Conservation (phyloP, 2,888 invertebrate species). For the Entomobrya proxima region DNA sequence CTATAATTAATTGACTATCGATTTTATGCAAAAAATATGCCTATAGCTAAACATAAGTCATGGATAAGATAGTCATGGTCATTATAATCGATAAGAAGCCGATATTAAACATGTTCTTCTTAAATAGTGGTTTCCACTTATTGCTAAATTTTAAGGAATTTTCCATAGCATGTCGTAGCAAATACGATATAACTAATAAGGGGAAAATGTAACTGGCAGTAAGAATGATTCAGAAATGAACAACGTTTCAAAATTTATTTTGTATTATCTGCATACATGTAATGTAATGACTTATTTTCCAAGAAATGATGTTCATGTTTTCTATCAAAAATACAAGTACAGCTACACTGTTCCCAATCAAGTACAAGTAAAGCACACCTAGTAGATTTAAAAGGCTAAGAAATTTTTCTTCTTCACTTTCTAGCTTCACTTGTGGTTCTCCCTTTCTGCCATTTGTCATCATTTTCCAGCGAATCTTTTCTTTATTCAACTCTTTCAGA, state of each 20-base stretch:
- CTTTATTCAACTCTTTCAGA: conserved; percentile 9
- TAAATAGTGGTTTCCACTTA: too few species aligned
- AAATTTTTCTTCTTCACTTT: not conserved
- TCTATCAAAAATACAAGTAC: not conserved
- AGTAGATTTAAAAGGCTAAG: conserved; percentile 6
- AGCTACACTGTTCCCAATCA: not conserved
- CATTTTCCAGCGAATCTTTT: conserved; percentile 25
- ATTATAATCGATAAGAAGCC: too few species aligned
- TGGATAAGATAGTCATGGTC: too few species aligned
- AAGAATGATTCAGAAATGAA: too few species aligned
- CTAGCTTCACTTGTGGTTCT: not conserved
- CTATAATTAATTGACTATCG: too few species aligned
- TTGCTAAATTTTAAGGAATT: too few species aligned
- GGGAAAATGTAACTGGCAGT: too few species aligned
- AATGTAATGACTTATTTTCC: not conserved
- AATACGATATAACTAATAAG: too few species aligned
- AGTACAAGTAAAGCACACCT: conserved; percentile 18
- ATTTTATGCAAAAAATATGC: too few species aligned
- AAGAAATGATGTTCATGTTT: not conserved
- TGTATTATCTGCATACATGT: not conserved
- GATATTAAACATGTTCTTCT: too few species aligned
- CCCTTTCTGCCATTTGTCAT: not conserved
- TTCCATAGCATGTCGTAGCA: too few species aligned
- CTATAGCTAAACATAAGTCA: too few species aligned
- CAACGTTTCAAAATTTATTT: not conserved